Base-by-base conservation (phyloP, 2,888 invertebrate genomes). In the Odontocolon sp. region DNA sequence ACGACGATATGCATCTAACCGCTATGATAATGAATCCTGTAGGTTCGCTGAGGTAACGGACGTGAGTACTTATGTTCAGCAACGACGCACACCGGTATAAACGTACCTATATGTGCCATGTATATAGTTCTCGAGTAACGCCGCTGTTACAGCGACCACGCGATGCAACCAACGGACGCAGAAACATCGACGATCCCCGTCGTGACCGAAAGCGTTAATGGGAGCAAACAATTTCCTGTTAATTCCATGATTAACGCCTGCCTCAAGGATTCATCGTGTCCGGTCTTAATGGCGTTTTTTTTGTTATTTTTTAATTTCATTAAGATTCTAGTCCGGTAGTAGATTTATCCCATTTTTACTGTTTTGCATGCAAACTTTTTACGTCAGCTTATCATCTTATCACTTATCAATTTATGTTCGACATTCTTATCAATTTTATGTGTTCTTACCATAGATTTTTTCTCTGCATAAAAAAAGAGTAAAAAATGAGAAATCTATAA, bases 21-120 rank as follows among this genome's bases (percentile, higher is more conserved):
- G 66, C 66, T 66, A 66, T 66, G 66, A 66, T 66, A 54, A 66
- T 66, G 66, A 66, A 66, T 66, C 66, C 54, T 18, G 66, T 40
- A 31, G 54, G 52, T 52, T 21, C 28, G 28, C 42, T 54, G 66
- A 66, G 40, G 66, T 66, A 66, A 66, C 66, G 66, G 66, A 66
- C 66, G 54, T 33, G 54, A 54, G 54, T 66, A 66, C 66, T 66
- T 66, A 42, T 42, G 40, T 9, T 16, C 40, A 16, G 47, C n/a
- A n/a, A n/a, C 33, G 47, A 14, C 33, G 33, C 26, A 36, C 63
- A 63, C 45, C 47, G 63, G 31, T 63, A 14, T 5, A 4, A 31
- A 63, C 47, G 21, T 63, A 14, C n/a, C 9, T 42, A 36, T 36
- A 21, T n/a, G 21, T 33, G 42, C 18, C 11, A 63, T 45, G 31